Percentiles rank a stretch among this genome's conserved stretches.
Evolutionary conservation across 2,797 vertebrate species (phyloP).

Genomic region (Hippopotamyrus pictus): DNA sequence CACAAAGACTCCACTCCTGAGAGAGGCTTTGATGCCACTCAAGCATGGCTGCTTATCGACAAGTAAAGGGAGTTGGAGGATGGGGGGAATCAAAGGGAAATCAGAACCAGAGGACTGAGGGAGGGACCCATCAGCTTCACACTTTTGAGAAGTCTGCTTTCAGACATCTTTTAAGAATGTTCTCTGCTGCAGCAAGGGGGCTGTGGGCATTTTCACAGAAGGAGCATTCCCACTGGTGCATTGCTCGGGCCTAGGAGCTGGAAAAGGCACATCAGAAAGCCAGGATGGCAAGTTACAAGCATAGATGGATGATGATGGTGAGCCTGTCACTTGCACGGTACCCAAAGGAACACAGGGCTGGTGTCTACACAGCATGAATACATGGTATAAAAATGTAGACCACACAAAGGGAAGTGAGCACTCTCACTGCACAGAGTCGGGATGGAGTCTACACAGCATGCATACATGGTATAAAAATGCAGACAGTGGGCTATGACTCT

Average conservation of each 20-base stretch:
- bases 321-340: neutral
- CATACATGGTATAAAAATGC: neutral
- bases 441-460: neutral
- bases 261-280: neutral
- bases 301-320: neutral
- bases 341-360: neutral
- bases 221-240: neutral
- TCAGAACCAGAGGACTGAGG: constrained; percentile 33
- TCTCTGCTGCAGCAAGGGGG: neutral
- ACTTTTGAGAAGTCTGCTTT: constrained; percentile 42
- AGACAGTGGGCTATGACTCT: neutral
- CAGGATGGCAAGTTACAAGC: neutral
- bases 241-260: neutral
- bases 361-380: neutral
- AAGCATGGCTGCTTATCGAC: constrained; percentile 54
- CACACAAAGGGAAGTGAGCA: neutral
- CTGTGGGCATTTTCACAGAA: neutral
- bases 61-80: constrained; percentile 35
- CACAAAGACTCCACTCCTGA: constrained; percentile 36
- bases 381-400: neutral
- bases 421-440: no score
- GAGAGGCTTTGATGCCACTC: constrained; percentile 53
- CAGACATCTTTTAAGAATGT: constrained; percentile 23
- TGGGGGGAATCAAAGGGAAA: constrained; percentile 42
- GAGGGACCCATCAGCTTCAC: constrained; percentile 31